Conservation (phyloP, 2,113 vertebrate genomes). For the Phylloscopus whistleri region DNA sequence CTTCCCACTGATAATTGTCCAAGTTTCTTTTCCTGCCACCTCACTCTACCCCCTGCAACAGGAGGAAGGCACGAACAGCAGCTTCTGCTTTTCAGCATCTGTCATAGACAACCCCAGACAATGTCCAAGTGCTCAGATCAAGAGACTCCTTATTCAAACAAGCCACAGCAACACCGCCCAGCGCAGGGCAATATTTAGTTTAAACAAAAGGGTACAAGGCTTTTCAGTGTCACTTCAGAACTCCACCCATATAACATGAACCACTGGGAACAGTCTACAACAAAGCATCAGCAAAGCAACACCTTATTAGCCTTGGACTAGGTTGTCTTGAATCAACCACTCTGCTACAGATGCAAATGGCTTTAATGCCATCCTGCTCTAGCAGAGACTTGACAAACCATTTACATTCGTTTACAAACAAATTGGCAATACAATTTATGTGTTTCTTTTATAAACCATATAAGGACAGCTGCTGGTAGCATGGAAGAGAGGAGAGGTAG, state of each 20-base stretch:
- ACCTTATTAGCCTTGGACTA: rapidly evolving
- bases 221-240: not conserved
- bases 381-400: not conserved
- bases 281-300: not conserved
- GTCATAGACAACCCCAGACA: not conserved
- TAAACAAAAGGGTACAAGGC: not conserved
- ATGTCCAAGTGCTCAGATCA: rapidly evolving
- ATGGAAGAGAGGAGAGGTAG: not conserved
- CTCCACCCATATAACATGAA: not conserved
- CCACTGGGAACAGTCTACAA: not conserved
- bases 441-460: not conserved
- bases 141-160: not conserved
- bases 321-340: not conserved
- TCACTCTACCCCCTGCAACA: not conserved
- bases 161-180: not conserved
- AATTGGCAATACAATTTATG: not conserved
- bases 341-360: not conserved
- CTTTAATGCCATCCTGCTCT: not conserved
- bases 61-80: not conserved
- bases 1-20: rapidly evolving
- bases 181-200: not conserved
- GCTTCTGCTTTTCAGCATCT: not conserved
- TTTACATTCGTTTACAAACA: not conserved
- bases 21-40: not conserved
- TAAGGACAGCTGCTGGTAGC: not conserved